Evolutionary conservation across 2,888 invertebrate species (phyloP).

Genomic region (Oscheius sp.): DNA sequence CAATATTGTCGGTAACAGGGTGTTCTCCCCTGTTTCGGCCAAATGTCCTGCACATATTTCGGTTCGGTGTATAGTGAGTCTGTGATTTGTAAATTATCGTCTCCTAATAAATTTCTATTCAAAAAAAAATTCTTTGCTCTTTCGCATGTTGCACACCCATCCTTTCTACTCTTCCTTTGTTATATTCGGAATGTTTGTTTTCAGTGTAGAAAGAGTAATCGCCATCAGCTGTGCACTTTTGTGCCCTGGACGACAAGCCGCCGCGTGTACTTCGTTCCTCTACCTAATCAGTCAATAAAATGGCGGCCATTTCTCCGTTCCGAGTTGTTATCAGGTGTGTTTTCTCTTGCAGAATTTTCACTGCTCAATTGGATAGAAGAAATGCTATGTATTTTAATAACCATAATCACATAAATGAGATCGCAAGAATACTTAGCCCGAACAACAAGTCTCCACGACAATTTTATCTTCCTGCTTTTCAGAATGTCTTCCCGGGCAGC

Average conservation of each 20-base stretch:
- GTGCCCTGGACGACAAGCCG: background rate
- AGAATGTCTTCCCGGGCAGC: slow-evolving; percentile 45
- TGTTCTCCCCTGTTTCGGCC: too few species aligned
- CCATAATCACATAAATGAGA: too few species aligned
- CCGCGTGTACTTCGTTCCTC: slow-evolving; percentile 27
- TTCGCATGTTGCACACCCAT: background rate
- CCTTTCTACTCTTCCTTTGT: background rate
- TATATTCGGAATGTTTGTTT: background rate
- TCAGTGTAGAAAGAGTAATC: too few species aligned
- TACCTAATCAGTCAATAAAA: slow-evolving; percentile 28
- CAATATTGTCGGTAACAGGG: too few species aligned
- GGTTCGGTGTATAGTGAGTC: background rate
- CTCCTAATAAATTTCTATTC: background rate
- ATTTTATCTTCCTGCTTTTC: background rate
- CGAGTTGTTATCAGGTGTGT: slow-evolving; percentile 29
- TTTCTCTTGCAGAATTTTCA: background rate
- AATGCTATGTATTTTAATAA: too few species aligned
- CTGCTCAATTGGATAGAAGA: too few species aligned
- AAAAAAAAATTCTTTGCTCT: background rate
- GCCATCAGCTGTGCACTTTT: slow-evolving; percentile 19
- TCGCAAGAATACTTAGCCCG: too few species aligned
- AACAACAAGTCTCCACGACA: too few species aligned
- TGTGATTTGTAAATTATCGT: background rate
- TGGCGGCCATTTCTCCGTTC: slow-evolving; percentile 32
- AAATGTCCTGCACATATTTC: too few species aligned